A percentile compares a stretch with the other conserved stretches of the same genome.
Conservation (phyloP, 2,888 invertebrate species). For the Cosmia trapezina region DNA sequence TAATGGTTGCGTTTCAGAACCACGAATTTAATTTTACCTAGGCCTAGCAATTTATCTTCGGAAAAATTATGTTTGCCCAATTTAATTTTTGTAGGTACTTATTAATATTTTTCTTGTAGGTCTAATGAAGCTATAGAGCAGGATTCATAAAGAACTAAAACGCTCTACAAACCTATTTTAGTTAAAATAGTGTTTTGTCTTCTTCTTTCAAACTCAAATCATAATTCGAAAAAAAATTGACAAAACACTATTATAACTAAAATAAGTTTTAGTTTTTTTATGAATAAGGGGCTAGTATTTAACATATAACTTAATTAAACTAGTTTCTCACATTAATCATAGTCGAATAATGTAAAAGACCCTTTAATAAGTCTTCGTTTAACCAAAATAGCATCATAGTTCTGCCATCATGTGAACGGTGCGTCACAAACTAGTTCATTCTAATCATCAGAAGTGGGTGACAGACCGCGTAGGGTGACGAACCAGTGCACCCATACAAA, state of each 20-base stretch:
- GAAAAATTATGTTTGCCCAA: neutral
- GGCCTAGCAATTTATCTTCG: neutral
- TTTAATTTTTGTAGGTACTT: neutral
- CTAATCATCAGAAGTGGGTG: conserved; percentile 82
- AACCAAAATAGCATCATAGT: conserved; percentile 77
- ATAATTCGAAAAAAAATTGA: too few species aligned
- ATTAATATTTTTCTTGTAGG: neutral
- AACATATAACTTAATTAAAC: conserved; percentile 16
- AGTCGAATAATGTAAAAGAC: conserved; percentile 12
- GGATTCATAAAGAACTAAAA: too few species aligned
- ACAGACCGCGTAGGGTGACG: conserved; percentile 78
- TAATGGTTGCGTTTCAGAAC: neutral
- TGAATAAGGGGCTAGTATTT: neutral
- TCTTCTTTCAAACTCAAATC: too few species aligned
- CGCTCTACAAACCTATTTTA: too few species aligned
- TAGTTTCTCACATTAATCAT: conserved; percentile 24
- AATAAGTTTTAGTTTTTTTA: too few species aligned
- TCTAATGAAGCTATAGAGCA: neutral
- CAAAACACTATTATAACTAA: too few species aligned
- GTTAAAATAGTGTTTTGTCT: too few species aligned
- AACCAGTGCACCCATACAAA: conserved; percentile 86
- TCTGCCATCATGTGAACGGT: conserved; percentile 63
- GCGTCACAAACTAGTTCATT: conserved; percentile 73
- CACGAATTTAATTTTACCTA: conserved; percentile 1
- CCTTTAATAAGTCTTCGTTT: conserved; percentile 42